Evolutionary conservation across 2,797 vertebrate genomes (phyloP), one percentile per base, ranked within the genome.

Genomic region (Trachurus trachurus): DNA sequence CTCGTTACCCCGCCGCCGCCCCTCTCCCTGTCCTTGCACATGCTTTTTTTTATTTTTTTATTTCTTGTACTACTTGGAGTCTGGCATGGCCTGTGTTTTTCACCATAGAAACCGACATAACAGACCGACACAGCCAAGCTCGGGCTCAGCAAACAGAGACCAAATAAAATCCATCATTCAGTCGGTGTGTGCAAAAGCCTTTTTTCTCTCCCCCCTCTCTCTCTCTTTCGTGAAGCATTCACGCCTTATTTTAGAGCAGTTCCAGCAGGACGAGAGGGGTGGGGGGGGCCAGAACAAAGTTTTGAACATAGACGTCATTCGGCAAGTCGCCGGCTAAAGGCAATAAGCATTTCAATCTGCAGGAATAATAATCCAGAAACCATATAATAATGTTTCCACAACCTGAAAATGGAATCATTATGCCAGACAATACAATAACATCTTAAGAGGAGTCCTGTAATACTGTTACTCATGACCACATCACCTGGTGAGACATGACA

Each of bases 21-120:
- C 49, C 61, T 53, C n/a, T 53, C 75, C 61, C 63, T 19, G n/a
- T 83, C 80, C 61, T 75, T 82, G 81, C 86, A 86, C 89, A 89
- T 89, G 82, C 78, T 62, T 88, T 83, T 70, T 64, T 86, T 74
- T 65, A 40, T 68, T 71, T 66, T 91, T 87, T 76, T 84, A 91
- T 82, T 94, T 89, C 93, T 84, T 78, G 90, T 93, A 89, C 91
- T 93, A 92, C 90, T 94, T 91, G 63, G 85, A 90, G 93, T 95
- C 93, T 95, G 95, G 96, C 96, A 94, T 88, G 83, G 88, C 12
- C 77, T 3, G 74, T 97, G 94, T 95, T 97, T 93, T 91, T 96
- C 95, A 93, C 97, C 96, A 98, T 97, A 95, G 97, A 97, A 97
- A 99, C 98, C 95, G 96, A 96, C 97, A 97, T 95, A 98, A 98